Evolutionary conservation across 2,113 vertebrate genomes (phyloP), one percentile per base, ranked within the genome.

Genomic region (Proteles cristata): DNA sequence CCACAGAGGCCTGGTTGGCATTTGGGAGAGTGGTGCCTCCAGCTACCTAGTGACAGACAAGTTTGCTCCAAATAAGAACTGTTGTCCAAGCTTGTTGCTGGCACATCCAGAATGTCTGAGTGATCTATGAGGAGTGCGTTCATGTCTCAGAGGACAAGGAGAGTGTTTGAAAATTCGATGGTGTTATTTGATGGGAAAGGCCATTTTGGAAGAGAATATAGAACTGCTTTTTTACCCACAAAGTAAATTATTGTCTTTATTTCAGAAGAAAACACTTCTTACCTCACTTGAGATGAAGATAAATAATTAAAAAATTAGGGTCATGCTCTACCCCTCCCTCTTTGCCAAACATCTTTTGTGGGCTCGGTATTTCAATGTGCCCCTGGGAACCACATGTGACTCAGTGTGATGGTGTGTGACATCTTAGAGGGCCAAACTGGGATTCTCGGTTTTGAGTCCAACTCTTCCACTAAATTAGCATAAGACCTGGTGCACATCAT

Each of bases 41-140:
- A 85, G 81, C 81, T 94, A 66, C 77, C 25, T 48, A 17, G 53
- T 87, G 53, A 85, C 61, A 96, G 87, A 73, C 26, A 65, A 68
- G n/a, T 58, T 63, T 39, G 23, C 26, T 91, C 25, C 10, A 76
- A 92, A 69, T 1, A 3, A 5, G 31, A 71, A 28, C 82, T 53
- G 31, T 86, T 90, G 96, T 89, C 80, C 80, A 50, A 92, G 48
- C 43, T 85, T 82, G 4, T 66, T 88, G 33, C 50, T 76, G 58
- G 58, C 23, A 93, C 35, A 88, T 86, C 19, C 43, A 26, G 48
- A 66, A 83, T 33, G 12, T 74, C 55, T 79, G 87, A 83, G n/a
- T 35, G 43, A 66, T 73, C 73, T 68, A 3, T 84, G 53, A 80
- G 69, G 35, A 66, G 15, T 58, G 2, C 1, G 39, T 19, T 83